A percentile compares a stretch with the other conserved stretches of the same genome.
Conservation (phyloP, 1,140 invertebrate species). For the Dryas iulia region DNA sequence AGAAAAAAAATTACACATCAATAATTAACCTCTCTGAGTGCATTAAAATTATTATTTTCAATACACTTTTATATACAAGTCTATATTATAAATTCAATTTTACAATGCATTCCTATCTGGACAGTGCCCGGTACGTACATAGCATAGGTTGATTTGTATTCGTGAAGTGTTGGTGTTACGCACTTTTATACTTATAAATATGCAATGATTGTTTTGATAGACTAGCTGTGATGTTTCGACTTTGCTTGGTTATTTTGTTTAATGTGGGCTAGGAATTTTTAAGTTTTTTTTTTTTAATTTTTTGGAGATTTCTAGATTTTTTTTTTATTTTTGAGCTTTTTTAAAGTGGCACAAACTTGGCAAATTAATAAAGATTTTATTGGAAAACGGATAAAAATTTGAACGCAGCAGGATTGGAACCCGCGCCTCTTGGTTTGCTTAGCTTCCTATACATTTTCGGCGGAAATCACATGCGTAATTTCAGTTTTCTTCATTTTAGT, state of each 20-base stretch:
- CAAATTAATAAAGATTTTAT: too few species aligned
- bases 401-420: too few species aligned
- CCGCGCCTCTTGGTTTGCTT: too few species aligned
- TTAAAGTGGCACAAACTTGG: too few species aligned
- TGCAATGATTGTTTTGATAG: slow-evolving; percentile 10
- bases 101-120: slow-evolving; percentile 32
- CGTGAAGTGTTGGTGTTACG: slow-evolving; percentile 35
- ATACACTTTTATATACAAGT: slow-evolving; percentile 25
- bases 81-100: slow-evolving; percentile 10
- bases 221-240: neutral
- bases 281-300: too few species aligned
- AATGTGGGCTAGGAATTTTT: too few species aligned
- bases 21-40: neutral
- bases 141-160: slow-evolving; percentile 45
- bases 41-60: neutral
- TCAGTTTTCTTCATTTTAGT: too few species aligned
- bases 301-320: too few species aligned
- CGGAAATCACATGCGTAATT: too few species aligned
- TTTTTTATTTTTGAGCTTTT: too few species aligned
- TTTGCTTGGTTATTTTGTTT: neutral
- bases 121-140: slow-evolving; percentile 68
- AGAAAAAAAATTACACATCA: neutral
- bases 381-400: too few species aligned
- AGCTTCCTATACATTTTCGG: too few species aligned
- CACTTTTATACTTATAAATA: slow-evolving; percentile 36